Base-by-base conservation (phyloP, 2,888 invertebrate genomes). In the Zhengitettix transpicula region DNA sequence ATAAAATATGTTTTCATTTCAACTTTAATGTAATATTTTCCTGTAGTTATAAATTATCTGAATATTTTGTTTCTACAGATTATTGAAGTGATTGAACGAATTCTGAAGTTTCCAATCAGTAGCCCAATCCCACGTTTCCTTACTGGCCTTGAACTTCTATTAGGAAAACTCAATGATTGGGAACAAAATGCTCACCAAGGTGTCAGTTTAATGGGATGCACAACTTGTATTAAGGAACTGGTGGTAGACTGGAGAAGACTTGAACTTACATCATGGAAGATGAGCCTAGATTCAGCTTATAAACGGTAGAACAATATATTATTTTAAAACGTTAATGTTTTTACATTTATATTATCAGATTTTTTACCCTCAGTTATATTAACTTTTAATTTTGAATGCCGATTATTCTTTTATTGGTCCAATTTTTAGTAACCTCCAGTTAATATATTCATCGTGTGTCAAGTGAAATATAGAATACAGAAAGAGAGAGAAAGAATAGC, bases 211-310 rank as follows among this genome's bases (percentile, higher is more conserved):
- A 78, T 82, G 0, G 78, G 81, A 0, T 79, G 88, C 61, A 82
- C 90, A n/a, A 72, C 82, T 41, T 78, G 80, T 41, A 77, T 98
- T 1, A 88, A 89, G 0, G 81, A 84, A 63, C 84, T 89, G 69
- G 87, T 99, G 57, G 84, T 96, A 55, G 79, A 82, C 57, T 99
- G 96, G 96, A 82, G 97, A 61, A 89, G 89, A 71, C 71, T 93
- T 40, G 97, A 98, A 71, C 77, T 98, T 66, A 80, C 81, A 60
- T 83, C 86, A 68, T 97, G 96, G 96, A 88, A 87, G 66, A 84
- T 86, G 67, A 86, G 89, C 61, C 76, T 95, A 9, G 40, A 40
- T 16, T 47, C 28, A 17, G 61, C 47, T 9, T 17, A 53, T 53
- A 53, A 53, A n/a, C 53, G 12, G 47, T n/a, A 47, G 47, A 5